Evolutionary conservation across 2,888 invertebrate genomes (phyloP).

Genomic region (Drosophila fungiperda): DNA sequence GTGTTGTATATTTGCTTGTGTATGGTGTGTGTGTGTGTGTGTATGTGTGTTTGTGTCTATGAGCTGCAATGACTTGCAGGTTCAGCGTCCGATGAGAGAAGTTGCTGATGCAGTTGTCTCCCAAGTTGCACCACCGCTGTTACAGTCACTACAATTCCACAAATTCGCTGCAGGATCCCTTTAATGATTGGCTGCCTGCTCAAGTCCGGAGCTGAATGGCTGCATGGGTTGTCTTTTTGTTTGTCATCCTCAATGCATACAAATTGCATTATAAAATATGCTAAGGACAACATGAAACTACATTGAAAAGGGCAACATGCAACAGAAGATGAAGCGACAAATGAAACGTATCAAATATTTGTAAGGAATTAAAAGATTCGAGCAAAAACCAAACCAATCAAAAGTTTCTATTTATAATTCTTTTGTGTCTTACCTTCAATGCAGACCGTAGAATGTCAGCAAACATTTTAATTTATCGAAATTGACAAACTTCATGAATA

Average conservation of each 20-base stretch:
- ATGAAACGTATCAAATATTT: slow-evolving; percentile 12
- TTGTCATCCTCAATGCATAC: slow-evolving; percentile 80
- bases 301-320: slow-evolving; percentile 55
- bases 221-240: slow-evolving; percentile 54
- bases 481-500: neutral
- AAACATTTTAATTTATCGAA: neutral
- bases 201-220: slow-evolving; percentile 22
- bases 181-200: slow-evolving; percentile 47
- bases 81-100: slow-evolving; percentile 52
- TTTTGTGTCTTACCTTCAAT: neutral
- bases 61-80: slow-evolving; percentile 53
- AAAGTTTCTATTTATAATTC: neutral
- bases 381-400: neutral
- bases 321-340: slow-evolving; percentile 31
- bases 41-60: slow-evolving; percentile 5
- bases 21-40: too few species aligned
- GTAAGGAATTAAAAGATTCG: neutral
- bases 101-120: slow-evolving; percentile 33
- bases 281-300: slow-evolving; percentile 67
- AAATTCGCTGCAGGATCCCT: slow-evolving; percentile 28
- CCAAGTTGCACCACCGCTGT: slow-evolving; percentile 1
- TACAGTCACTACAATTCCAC: slow-evolving; percentile 31
- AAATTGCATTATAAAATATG: slow-evolving; percentile 81
- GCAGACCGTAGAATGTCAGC: neutral
- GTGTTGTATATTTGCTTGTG: slow-evolving; percentile 51